A percentile compares a stretch with the other conserved stretches of the same genome.
These are phyloP conservation scores for Alauda arvensis DNA, from an alignment of 2,797 vertebrate genomes.

Conservation along the genomic window DNA sequence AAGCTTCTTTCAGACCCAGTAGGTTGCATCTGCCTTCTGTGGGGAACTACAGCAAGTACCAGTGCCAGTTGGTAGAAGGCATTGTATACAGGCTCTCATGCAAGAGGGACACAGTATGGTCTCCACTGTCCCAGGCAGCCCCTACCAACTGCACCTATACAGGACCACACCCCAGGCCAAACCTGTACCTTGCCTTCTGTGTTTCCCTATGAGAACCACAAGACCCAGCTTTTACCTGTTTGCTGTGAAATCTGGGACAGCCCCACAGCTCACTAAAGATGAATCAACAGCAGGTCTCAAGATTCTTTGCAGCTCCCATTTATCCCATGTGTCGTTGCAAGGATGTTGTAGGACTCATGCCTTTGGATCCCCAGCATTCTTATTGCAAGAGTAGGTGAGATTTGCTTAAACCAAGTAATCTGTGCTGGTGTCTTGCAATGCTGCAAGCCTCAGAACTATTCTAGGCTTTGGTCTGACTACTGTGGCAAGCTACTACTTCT, in stretches of 20 bases:
- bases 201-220: fast-evolving
- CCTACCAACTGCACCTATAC: neutral
- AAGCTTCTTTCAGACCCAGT: neutral
- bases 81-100: neutral
- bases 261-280: neutral
- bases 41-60: constrained; percentile 61
- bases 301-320: neutral
- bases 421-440: neutral
- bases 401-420: neutral
- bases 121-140: neutral
- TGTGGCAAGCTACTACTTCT: neutral
- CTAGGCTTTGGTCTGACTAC: neutral
- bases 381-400: neutral
- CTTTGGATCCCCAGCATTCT: neutral
- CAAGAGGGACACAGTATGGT: neutral
- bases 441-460: neutral
- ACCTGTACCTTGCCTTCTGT: neutral
- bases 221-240: neutral
- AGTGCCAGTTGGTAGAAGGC: constrained; percentile 70
- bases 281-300: neutral
- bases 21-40: constrained; percentile 33
- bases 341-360: neutral
- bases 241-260: neutral
- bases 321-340: neutral
- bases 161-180: neutral